phyloP scores from a whole-genome alignment of 2,797 vertebrate genomes.

The Gambusia yucatana region DNA sequence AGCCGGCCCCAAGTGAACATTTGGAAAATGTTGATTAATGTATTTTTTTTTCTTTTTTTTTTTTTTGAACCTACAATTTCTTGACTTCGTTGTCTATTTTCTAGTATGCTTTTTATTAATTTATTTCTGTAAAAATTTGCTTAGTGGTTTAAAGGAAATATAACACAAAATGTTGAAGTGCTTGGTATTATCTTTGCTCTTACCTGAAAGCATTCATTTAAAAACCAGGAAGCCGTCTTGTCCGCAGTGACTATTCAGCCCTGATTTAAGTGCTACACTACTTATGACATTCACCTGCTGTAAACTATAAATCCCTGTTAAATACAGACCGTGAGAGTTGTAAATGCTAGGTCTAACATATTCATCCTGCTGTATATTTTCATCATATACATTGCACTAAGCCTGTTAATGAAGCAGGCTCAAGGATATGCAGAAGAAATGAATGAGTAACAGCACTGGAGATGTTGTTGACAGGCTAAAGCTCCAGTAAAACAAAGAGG shows the following conservation, averaged over 20 bases:
- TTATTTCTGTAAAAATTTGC: background rate
- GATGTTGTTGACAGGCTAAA: slow-evolving; percentile 19
- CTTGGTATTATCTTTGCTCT: slow-evolving; percentile 15
- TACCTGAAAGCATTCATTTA: slow-evolving; percentile 7
- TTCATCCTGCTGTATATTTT: slow-evolving; percentile 27
- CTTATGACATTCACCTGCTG: slow-evolving; percentile 26
- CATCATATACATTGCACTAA: slow-evolving; percentile 18
- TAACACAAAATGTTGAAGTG: background rate
- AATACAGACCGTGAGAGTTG: slow-evolving; percentile 32
- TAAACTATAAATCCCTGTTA: slow-evolving; percentile 54
- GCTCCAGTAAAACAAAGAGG: slow-evolving; percentile 21
- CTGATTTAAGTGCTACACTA: slow-evolving; percentile 9
- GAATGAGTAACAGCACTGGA: slow-evolving; percentile 20
- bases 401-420: slow-evolving; percentile 24
- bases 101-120: background rate
- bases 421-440: slow-evolving; percentile 28
- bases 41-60: background rate
- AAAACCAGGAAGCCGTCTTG: slow-evolving; percentile 3
- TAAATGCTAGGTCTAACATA: slow-evolving; percentile 23
- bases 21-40: background rate
- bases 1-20: background rate
- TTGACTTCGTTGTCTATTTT: background rate
- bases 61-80: background rate
- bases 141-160: background rate
- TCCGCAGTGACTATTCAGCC: background rate